Evolutionary conservation across 2,797 vertebrate genomes (phyloP).

Genomic region (Chlorospingus flavigularis): DNA sequence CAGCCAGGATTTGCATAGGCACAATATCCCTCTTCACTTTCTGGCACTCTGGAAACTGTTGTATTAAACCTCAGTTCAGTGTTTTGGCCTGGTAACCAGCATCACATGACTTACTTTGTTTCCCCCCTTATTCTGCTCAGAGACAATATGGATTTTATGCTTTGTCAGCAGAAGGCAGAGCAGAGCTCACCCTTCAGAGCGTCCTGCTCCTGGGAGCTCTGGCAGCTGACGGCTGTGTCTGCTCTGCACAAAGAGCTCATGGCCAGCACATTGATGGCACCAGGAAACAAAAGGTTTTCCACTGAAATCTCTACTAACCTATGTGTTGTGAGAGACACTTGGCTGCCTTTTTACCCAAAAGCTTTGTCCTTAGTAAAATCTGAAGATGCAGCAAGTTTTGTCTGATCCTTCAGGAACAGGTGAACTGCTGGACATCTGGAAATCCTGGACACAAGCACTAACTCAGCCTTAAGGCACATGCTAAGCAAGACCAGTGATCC

Average conservation of each 20-base stretch:
- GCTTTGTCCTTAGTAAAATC: background rate
- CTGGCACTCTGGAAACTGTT: conserved; percentile 17
- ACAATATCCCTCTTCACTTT: conserved; percentile 30
- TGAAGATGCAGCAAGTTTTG: background rate
- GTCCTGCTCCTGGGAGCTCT: background rate
- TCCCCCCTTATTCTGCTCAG: background rate
- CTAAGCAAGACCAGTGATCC: background rate
- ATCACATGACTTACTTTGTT: background rate
- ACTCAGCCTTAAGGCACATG: background rate
- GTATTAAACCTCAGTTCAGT: conserved; percentile 6
- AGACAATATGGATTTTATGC: background rate
- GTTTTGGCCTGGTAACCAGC: background rate
- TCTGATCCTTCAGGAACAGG: background rate
- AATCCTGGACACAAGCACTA: background rate
- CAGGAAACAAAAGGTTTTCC: background rate
- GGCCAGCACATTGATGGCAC: background rate
- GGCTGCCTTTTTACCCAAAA: background rate
- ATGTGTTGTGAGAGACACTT: background rate
- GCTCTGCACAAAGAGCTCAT: background rate
- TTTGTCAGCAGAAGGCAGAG: conserved; percentile 25
- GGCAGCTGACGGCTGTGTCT: background rate
- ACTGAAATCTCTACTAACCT: background rate
- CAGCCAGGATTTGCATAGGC: background rate
- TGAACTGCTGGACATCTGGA: background rate
- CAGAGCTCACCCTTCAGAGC: background rate